Evolutionary conservation across 2,797 vertebrate genomes (phyloP), one percentile per base, ranked within the genome.

Genomic region (Gadopsis bispinosus): DNA sequence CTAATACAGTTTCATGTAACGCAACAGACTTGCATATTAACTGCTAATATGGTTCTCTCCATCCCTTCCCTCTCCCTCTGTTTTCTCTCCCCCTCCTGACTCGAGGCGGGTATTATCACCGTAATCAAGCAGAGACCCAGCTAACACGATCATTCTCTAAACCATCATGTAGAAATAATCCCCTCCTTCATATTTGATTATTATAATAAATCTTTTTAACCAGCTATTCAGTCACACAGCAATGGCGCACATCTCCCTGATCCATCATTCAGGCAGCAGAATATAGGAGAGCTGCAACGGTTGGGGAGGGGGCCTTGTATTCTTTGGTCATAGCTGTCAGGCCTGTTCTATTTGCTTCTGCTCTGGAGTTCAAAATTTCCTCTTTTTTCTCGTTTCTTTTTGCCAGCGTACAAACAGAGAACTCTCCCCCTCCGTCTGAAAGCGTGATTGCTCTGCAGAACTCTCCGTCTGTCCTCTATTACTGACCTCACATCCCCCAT

Each of bases 121-220:
- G 87, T 92, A 92, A 94, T 94, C 92, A 93, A 93, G 86, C 83
- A 60, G 81, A 89, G 89, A 86, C 81, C 91, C 86, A 67, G 91
- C 92, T 92, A 93, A 92, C 91, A 80, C 87, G 89, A 92, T 93
- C 92, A 93, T 87, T 91, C 84, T 88, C 86, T 84, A 88, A 93
- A 91, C 83, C 90, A 85, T 92, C 92, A 86, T 94, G 92, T 92
- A 85, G 91, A 91, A 93, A 92, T 88, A 92, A 91, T 90, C 87
- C 86, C 90, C 88, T 82, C 91, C 86, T 93, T 91, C 89, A 91
- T 89, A 91, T 93, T 91, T 91, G 91, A 94, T 94, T 94, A 92
- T 91, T 90, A 75, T 90, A 93, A 93, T 92, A 92, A 90, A 93
- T 94, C 91, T 91, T 89, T 91, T 92, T 90, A 91, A 92, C 85